A percentile compares a stretch with the other conserved stretches of the same genome.
These are phyloP conservation scores for Steinernema carpocapsae DNA, from an alignment of 2,888 invertebrate species.

Conservation along the genomic window DNA sequence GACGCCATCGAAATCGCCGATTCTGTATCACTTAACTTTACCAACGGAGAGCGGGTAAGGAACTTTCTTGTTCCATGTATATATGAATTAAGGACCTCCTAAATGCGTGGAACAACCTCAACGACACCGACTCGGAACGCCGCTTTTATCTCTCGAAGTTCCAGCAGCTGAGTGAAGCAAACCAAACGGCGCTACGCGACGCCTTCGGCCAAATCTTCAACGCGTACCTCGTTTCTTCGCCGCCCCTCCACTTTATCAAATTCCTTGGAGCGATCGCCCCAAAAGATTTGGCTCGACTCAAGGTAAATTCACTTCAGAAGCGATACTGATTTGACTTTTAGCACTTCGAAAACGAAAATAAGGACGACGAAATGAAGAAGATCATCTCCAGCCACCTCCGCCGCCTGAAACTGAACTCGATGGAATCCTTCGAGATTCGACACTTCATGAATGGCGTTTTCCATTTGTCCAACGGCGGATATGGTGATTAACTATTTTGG, in stretches of 20 bases:
- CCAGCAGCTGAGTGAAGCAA: conserved; percentile 7
- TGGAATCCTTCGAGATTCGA: conserved; percentile 1
- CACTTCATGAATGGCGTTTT: conserved; percentile 21
- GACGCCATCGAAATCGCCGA: conserved; percentile 37
- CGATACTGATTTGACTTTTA: background rate
- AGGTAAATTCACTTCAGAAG: background rate
- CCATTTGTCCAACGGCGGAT: background rate
- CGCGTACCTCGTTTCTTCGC: conserved; percentile 1
- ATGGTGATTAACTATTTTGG: no score
- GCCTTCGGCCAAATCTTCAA: conserved; percentile 15
- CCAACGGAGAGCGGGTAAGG: conserved; percentile 35
- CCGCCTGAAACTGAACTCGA: background rate
- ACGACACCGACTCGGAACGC: conserved; percentile 41
- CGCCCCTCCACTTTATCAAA: conserved; percentile 1
- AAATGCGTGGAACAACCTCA: conserved; percentile 43
- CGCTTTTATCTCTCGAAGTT: conserved; percentile 43
- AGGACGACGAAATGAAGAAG: conserved; percentile 10
- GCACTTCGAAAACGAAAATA: conserved; percentile 3
- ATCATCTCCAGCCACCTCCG: background rate
- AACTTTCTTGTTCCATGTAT: no score
- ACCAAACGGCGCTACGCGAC: conserved; percentile 15
- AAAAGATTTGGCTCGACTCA: background rate
- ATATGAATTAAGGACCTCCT: conserved; percentile 40
- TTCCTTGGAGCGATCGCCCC: background rate
- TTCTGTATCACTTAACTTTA: conserved; percentile 4